Evolutionary conservation across 1,140 invertebrate species (phyloP).

Genomic region (Meloidogyne exigua): DNA sequence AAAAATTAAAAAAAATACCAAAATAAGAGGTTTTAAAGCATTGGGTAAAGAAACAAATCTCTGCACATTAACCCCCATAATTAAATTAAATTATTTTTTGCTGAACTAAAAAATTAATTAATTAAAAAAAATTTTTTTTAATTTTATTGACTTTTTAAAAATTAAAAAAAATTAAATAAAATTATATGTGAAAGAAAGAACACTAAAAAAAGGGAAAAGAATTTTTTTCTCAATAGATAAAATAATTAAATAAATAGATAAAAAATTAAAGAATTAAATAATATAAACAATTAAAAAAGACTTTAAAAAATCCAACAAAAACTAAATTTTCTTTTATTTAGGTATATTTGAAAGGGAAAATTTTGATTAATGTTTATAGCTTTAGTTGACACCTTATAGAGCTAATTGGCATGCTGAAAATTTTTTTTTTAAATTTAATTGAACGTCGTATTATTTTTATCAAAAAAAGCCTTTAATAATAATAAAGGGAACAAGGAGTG

Average conservation of each 20-base stretch:
- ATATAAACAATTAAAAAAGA: too few relatives aligned
- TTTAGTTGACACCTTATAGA: too few relatives aligned
- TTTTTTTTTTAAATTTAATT: not conserved
- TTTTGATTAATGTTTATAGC: too few relatives aligned
- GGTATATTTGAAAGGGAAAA: too few relatives aligned
- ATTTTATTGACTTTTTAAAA: not conserved
- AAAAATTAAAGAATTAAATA: too few relatives aligned
- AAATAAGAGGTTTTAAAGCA: conserved; percentile 30
- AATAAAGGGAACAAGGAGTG: not conserved
- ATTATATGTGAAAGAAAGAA: too few relatives aligned
- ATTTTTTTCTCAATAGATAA: too few relatives aligned
- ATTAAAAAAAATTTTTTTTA: not conserved
- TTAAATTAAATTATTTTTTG: not conserved
- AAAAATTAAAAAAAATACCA: conserved; percentile 26
- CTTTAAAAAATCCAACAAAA: too few relatives aligned
- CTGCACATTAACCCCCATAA: conserved; percentile 30
- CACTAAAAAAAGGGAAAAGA: too few relatives aligned
- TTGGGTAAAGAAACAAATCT: conserved; percentile 32
- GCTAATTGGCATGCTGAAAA: not conserved
- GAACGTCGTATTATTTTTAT: too few relatives aligned
- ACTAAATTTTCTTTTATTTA: not conserved
- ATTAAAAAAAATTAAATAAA: too few relatives aligned
- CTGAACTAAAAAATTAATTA: conserved; percentile 18
- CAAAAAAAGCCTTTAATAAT: not conserved
- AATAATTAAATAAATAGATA: too few relatives aligned